A percentile compares a stretch with the other conserved stretches of the same genome.
Conservation (phyloP, 2,888 invertebrate genomes). For the Chalcosyrphus nemorum region DNA sequence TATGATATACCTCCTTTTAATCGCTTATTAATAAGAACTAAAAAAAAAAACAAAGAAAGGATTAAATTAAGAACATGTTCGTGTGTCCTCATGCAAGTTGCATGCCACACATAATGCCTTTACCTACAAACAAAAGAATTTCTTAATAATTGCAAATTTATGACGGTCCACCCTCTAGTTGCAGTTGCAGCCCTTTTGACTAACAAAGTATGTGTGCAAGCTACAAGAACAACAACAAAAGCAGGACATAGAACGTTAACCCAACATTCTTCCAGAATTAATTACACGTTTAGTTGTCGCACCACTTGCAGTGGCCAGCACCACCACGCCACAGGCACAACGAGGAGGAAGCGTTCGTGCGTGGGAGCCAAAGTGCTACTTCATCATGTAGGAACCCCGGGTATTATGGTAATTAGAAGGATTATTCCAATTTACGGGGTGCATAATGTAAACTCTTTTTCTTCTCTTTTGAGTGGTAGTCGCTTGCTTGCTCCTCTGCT, state of each 20-base stretch:
- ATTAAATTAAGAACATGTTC: slow-evolving; percentile 11
- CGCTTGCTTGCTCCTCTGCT: background rate
- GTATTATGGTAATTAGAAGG: slow-evolving; percentile 59
- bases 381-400: slow-evolving; percentile 39
- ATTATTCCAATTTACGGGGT: slow-evolving; percentile 55
- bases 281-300: slow-evolving; percentile 41
- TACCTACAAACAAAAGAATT: slow-evolving; percentile 31
- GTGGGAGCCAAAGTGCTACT: slow-evolving; percentile 40
- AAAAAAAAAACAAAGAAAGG: background rate
- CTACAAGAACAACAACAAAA: no score
- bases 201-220: no score
- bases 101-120: slow-evolving; percentile 44
- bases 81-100: slow-evolving; percentile 22
- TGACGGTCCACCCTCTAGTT: slow-evolving; percentile 23
- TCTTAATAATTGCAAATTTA: slow-evolving; percentile 65
- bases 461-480: background rate
- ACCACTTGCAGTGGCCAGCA: slow-evolving; percentile 7
- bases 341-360: slow-evolving; percentile 3
- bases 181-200: no score
- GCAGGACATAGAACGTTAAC: slow-evolving; percentile 35
- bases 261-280: slow-evolving; percentile 38
- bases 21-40: background rate
- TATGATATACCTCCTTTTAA: background rate
- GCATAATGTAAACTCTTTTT: slow-evolving; percentile 23
- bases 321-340: no score